Percentiles rank a stretch among this genome's conserved stretches.
These are phyloP conservation scores for Epizoanthus stellaris DNA, from an alignment of 92 coral and sea anemone species.

Conservation along the genomic window DNA sequence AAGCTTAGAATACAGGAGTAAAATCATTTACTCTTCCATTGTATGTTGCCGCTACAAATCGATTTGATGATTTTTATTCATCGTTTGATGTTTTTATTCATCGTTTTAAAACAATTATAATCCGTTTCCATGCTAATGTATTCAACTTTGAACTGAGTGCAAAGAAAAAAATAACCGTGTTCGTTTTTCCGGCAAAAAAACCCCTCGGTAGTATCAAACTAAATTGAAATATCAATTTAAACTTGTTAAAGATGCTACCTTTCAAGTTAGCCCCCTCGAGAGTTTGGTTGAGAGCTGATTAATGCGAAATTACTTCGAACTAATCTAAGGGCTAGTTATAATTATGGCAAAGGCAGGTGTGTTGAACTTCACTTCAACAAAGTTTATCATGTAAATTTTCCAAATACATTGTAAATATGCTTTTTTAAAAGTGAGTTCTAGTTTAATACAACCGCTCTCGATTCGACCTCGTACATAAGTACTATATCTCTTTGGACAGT, in stretches of 20 bases:
- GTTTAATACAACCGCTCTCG: too few relatives aligned
- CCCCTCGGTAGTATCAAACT: not conserved
- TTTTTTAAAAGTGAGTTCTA: too few relatives aligned
- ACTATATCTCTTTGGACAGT: too few relatives aligned
- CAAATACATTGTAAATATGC: not conserved
- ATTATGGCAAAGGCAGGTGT: conserved; percentile 23
- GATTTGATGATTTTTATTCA: conserved; percentile 41
- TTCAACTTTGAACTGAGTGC: not conserved
- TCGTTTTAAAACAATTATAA: conserved; percentile 45
- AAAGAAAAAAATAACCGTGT: not conserved
- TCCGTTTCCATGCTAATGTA: conserved; percentile 4
- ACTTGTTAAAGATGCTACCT: conserved; percentile 6
- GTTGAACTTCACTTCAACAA: not conserved
- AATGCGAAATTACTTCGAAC: conserved; percentile 5
- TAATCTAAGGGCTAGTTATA: not conserved
- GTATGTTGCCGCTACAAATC: conserved; percentile 34
- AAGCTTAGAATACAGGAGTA: not conserved
- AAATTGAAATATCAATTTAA: conserved; percentile 12
- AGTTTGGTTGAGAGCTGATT: conserved; percentile 13
- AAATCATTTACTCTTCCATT: conserved; percentile 16
- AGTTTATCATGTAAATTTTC: not conserved
- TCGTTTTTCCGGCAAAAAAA: conserved; percentile 22
- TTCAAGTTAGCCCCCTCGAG: conserved; percentile 9
- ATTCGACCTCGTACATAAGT: too few relatives aligned
- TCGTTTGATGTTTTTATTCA: conserved; percentile 34